Conservation (phyloP, 2,888 invertebrate genomes). For the Digitonthophagus gazella region DNA sequence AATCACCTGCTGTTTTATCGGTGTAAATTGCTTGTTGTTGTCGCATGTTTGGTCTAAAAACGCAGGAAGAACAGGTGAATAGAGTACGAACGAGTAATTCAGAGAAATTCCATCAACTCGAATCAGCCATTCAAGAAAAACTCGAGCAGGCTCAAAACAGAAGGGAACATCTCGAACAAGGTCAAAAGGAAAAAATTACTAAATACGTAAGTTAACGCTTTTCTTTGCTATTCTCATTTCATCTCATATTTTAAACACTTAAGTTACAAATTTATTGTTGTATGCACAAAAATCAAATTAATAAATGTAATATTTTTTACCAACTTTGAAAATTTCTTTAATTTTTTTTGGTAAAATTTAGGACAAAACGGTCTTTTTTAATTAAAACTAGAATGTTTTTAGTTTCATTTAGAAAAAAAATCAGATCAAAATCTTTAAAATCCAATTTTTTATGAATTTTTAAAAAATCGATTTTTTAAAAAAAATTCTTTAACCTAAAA, state of each 20-base stretch:
- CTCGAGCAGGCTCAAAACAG: conserved; percentile 68
- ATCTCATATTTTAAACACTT: conserved; percentile 9
- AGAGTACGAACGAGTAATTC: conserved; percentile 68
- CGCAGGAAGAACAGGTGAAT: conserved; percentile 72
- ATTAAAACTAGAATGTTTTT: too few relatives aligned
- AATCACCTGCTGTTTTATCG: background rate
- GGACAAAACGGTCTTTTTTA: too few relatives aligned
- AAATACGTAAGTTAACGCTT: conserved; percentile 64
- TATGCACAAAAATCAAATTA: too few relatives aligned
- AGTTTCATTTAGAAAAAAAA: too few relatives aligned
- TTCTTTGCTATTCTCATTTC: background rate
- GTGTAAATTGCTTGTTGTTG: conserved; percentile 1
- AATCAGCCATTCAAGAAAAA: conserved; percentile 68
- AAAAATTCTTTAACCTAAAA: too few relatives aligned
- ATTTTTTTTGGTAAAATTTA: too few relatives aligned
- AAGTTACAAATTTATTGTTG: too few relatives aligned
- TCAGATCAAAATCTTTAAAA: too few relatives aligned
- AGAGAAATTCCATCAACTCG: conserved; percentile 67
- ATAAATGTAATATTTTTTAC: too few relatives aligned
- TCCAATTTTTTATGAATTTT: too few relatives aligned
- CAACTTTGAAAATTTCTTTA: too few relatives aligned
- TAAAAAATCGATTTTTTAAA: too few relatives aligned
- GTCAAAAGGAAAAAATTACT: conserved; percentile 74
- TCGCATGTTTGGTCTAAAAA: conserved; percentile 26
- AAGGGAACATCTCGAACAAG: conserved; percentile 70